Base-by-base conservation (phyloP, 1,140 invertebrate genomes). In the Pseudomyrmex sp. region DNA sequence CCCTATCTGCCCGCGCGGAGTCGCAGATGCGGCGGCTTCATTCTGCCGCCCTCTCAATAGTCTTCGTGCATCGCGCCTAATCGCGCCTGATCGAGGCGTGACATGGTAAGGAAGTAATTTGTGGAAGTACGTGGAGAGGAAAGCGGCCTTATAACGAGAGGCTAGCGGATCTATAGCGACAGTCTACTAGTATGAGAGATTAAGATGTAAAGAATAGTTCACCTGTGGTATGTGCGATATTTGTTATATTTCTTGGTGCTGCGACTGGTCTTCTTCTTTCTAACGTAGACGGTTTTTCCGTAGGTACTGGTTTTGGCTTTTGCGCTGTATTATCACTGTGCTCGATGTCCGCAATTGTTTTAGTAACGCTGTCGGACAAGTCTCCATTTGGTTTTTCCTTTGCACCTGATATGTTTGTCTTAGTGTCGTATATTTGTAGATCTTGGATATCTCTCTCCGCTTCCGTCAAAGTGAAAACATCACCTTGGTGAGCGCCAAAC, bases 241-340 rank as follows among this genome's bases (percentile, higher is more conserved):
- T 93, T 48, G 94, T 87, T 85, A 95, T 92, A 52, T 92, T 95
- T 88, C 95, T 93, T 44, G 95, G 95, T 7, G 95, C 94, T n/a
- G 95, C 95, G 3, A 95, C 92, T 44, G 92, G 90, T 77, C 89
- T 92, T 74, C 91, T 91, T 82, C 91, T 93, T 80, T 94, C 94
- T 5, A 92, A 85, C 8, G 92, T 91, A 3, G 90, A 90, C 1
- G 91, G 87, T 61, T 84, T 80, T 23, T 93, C 91, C 85, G 93
- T 94, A 69, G 94, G 92, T 13, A 87, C 85, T 13, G 89, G 86
- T 69, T 92, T 75, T 46, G 91, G 84, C 84, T 91, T 93, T 10
- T 80, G 70, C 1, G 44, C 50, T 48, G 69, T n/a, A 88, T 46
- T 54, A 83, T 92, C 87, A 9, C 46, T 44, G 62, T 82, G 74